Base-by-base conservation (phyloP, 2,888 invertebrate genomes). In the Harmothoe impar region DNA sequence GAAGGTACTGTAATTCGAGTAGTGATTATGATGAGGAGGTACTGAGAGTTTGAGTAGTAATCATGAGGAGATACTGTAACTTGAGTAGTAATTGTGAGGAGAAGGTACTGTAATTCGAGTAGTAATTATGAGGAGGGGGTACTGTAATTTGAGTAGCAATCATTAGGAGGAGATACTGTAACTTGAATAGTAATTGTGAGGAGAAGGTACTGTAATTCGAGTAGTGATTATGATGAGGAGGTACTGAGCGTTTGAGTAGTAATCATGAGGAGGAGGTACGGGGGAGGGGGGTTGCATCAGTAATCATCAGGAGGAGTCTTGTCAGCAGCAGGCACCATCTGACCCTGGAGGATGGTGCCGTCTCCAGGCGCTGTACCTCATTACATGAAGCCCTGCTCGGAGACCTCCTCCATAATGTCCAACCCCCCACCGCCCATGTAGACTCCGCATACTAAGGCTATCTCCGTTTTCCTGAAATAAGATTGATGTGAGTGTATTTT, bases 291-390 rank as follows among this genome's bases (percentile, higher is more conserved):
- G 7, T 62, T n/a, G 20, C 23, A 62, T 20, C 62, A 62, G 62
- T 62, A 62, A 62, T 62, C 62, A 62, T 20, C 7, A 62, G 62
- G 62, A 62, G 62, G 23, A 3, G 62, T n/a, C 62, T 43, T 62
- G 62, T 62, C 62, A 62, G 62, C 20, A 62, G 62, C 62, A 62
- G 62, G 62, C 62, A 62, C 62, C 62, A 62, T 15, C 23, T 62
- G 62, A 62, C 62, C 20, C 62, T 62, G 62, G 62, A 62, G 62
- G 62, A 62, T n/a, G 20, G 20, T 20, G 62, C 62, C 62, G 12
- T 62, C 62, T 62, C 12, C 62, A 62, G 62, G 62, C 62, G 20
- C 62, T 62, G 62, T 62, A 7, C n/a, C 62, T 62, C 62, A 62
- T 62, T 62, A 62, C 12, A n/a, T 3, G 20, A 62, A 3, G 10